phyloP scores from a whole-genome alignment of 2,888 invertebrate species.

The Isoperla grammatica region DNA sequence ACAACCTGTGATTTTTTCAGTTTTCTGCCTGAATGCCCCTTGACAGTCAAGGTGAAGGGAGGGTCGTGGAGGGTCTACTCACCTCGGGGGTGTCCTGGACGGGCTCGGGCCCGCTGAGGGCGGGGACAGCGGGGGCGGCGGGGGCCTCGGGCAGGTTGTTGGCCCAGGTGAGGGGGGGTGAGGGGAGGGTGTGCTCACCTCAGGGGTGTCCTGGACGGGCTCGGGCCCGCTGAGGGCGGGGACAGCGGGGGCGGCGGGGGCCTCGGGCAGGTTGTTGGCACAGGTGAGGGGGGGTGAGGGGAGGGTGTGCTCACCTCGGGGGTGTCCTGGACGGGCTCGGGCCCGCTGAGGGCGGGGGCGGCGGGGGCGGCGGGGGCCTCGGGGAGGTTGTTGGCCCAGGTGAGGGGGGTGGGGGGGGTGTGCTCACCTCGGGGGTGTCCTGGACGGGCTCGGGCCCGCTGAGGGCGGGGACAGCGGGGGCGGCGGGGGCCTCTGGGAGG shows the following conservation, averaged over 20 bases:
- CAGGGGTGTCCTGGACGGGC: slow-evolving; percentile 36
- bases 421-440: slow-evolving; percentile 35
- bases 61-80: no score
- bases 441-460: slow-evolving; percentile 34
- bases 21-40: no score
- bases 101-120: slow-evolving; percentile 33
- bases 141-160: slow-evolving; percentile 36
- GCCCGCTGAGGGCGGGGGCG: slow-evolving; percentile 30
- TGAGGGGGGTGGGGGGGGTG: no score
- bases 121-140: slow-evolving; percentile 29
- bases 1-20: no score
- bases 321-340: slow-evolving; percentile 35
- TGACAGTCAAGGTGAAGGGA: no score
- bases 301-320: slow-evolving; percentile 34
- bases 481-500: slow-evolving; percentile 34
- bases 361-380: slow-evolving; percentile 33
- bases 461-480: slow-evolving; percentile 29
- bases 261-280: slow-evolving; percentile 36
- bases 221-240: slow-evolving; percentile 31
- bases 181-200: no score
- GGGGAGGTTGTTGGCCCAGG: slow-evolving; percentile 36
- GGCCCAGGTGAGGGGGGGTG: no score
- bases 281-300: no score
- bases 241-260: slow-evolving; percentile 31
- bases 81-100: slow-evolving; percentile 36